phyloP scores from a whole-genome alignment of 2,888 invertebrate species.

The Smittia sp. region DNA sequence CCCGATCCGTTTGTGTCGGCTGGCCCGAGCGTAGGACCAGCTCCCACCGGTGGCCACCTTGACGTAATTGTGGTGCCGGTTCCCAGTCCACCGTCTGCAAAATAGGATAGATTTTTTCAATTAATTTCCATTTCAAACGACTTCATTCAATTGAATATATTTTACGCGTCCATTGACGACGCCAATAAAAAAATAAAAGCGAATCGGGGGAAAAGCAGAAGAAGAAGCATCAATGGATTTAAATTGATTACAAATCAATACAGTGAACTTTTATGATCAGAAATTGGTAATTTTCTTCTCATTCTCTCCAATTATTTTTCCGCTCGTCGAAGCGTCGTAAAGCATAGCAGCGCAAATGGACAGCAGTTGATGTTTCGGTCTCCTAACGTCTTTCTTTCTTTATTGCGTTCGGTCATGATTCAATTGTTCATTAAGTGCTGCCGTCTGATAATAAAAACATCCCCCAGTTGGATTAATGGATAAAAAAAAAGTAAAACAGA shows the following conservation, averaged over 20 bases:
- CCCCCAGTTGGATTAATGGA: background rate
- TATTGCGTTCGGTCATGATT: background rate
- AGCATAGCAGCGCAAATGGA: background rate
- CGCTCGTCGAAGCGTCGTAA: background rate
- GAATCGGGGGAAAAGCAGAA: conserved; percentile 13
- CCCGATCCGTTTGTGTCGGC: conserved; percentile 91
- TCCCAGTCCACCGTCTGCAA: conserved; percentile 41
- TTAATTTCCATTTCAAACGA: conserved; percentile 32
- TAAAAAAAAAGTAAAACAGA: background rate
- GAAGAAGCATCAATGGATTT: conserved; percentile 31
- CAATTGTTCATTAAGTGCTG: conserved; percentile 13
- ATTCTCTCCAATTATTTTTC: conserved; percentile 7
- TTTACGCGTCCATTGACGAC: conserved; percentile 9
- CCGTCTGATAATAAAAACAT: background rate
- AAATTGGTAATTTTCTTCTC: conserved; percentile 1
- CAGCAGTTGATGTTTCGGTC: background rate
- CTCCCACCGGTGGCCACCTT: conserved; percentile 89
- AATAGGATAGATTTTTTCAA: conserved; percentile 37
- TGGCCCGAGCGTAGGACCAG: conserved; percentile 64
- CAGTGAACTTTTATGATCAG: conserved; percentile 5
- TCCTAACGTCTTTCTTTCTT: background rate
- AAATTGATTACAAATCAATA: conserved; percentile 40
- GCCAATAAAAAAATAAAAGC: background rate
- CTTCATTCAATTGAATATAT: conserved; percentile 7
- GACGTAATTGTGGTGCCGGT: conserved; percentile 75